Conservation (phyloP, 2,113 vertebrate species). For the Plestiodon gilberti region DNA sequence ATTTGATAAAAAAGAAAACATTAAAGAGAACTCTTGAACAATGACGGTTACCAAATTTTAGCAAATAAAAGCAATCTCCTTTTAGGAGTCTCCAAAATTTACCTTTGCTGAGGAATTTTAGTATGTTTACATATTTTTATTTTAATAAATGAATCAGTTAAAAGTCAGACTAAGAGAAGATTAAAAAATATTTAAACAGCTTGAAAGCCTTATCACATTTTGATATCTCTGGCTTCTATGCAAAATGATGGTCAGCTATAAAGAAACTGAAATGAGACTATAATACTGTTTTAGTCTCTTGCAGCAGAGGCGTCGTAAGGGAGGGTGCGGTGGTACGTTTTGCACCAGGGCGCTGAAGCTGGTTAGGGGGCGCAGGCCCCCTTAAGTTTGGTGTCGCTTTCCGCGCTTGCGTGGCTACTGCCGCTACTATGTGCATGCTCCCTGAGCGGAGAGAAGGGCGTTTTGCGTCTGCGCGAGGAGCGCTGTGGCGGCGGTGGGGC, state of each 20-base stretch:
- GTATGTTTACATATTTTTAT: neutral
- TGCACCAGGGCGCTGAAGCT: too few species aligned
- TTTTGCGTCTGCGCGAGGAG: constrained; percentile 32
- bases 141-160: neutral
- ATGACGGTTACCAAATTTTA: neutral
- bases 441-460: neutral
- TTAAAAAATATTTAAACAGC: neutral
- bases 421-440: constrained; percentile 21
- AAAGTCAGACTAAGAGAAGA: neutral
- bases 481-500: constrained; percentile 11
- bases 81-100: neutral
- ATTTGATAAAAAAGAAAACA: neutral
- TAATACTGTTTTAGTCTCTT: too few species aligned
- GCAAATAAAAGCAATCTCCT: neutral
- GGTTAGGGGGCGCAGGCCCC: too few species aligned
- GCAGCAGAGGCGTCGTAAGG: too few species aligned
- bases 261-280: neutral
- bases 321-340: too few species aligned
- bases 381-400: neutral
- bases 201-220: neutral
- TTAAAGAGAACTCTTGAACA: neutral
- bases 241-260: neutral
- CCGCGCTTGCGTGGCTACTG: neutral
- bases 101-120: neutral
- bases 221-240: neutral